Evolutionary conservation across 1,140 invertebrate genomes (phyloP), one percentile per base, ranked within the genome.

Genomic region (Acromyrmex heyeri): DNA sequence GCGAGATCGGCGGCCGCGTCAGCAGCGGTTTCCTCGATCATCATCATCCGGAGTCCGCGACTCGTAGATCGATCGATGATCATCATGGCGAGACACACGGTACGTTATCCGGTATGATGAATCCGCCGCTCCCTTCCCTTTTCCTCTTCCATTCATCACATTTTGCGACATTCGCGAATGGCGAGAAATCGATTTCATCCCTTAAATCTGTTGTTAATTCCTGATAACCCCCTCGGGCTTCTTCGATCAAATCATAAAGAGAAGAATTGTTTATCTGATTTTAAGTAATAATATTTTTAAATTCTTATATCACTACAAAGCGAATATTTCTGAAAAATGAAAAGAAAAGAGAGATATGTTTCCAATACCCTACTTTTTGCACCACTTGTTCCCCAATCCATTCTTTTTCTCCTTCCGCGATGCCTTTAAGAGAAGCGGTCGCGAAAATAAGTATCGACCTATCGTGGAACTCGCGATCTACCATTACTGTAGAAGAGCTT

Each of bases 1-100:
- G 85, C 87, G 86, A 59, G 73, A 90, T 87, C 79, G 53, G 48
- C 69, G 55, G 73, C 55, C 79, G 79, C 34, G 38, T 14, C 61
- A 70, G 34, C 82, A 59, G 44, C 65, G 69, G 76, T 48, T 59
- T 75, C 83, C 61, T 88, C 65, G 55, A 88, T 82, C 86, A 27
- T 8, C 59, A 34, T 12, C 38, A 50, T 48, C 53, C 75, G 6
- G 27, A 55, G 18, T 27, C 12, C 18, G 50, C 55, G 53, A 82
- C 53, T 62, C n/a, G 59, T 27, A 50, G 18, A 70, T 62, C 44
- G 30, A 16, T 55, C 6, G 24, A 59, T 73, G 48, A 38, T 59
- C 34, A 30, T 44, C 73, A 90, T 90, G 88, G 10, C 6, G 59
- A 27, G 18, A 57, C 70, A 70, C 6, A 50, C 59, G 88, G 88